phyloP scores from a whole-genome alignment of 2,888 invertebrate species.

The Creontiades dilutus region DNA sequence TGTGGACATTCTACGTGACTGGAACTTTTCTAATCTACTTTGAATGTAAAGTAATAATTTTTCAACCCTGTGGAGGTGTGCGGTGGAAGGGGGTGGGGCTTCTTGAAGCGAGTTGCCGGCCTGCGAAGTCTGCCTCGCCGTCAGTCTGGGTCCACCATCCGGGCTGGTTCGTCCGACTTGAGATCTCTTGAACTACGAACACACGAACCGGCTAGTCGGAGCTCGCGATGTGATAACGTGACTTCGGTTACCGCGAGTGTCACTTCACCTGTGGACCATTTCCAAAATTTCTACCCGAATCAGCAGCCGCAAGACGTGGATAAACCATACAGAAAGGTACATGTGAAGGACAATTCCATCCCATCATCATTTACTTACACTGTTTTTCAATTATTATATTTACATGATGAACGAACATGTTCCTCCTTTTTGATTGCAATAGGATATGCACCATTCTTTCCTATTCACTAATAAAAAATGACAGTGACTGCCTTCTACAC shows the following conservation, averaged over 20 bases:
- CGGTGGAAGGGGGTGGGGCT: not conserved
- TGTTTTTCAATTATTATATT: too few relatives aligned
- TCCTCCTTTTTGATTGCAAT: too few relatives aligned
- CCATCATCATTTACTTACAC: too few relatives aligned
- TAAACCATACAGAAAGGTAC: not conserved
- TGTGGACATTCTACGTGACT: too few relatives aligned
- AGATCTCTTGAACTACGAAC: not conserved
- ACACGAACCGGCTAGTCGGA: not conserved
- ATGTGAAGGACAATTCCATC: too few relatives aligned
- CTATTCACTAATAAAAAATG: too few relatives aligned
- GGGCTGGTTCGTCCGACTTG: conserved; percentile 12
- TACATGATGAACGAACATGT: too few relatives aligned
- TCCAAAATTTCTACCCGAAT: not conserved
- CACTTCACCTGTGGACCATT: not conserved
- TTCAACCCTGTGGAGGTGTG: too few relatives aligned
- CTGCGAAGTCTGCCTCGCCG: not conserved
- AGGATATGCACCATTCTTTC: too few relatives aligned
- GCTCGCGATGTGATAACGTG: conserved; percentile 30
- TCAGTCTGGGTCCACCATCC: conserved; percentile 43
- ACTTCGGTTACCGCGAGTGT: not conserved
- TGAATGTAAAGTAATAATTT: too few relatives aligned
- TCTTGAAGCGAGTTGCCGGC: not conserved
- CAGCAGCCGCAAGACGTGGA: not conserved
- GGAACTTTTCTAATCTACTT: too few relatives aligned
- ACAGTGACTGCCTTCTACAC: too few relatives aligned